A percentile compares a stretch with the other conserved stretches of the same genome.
Conservation (phyloP, 2,888 invertebrate species). For the Tetrapedia diversipes region DNA sequence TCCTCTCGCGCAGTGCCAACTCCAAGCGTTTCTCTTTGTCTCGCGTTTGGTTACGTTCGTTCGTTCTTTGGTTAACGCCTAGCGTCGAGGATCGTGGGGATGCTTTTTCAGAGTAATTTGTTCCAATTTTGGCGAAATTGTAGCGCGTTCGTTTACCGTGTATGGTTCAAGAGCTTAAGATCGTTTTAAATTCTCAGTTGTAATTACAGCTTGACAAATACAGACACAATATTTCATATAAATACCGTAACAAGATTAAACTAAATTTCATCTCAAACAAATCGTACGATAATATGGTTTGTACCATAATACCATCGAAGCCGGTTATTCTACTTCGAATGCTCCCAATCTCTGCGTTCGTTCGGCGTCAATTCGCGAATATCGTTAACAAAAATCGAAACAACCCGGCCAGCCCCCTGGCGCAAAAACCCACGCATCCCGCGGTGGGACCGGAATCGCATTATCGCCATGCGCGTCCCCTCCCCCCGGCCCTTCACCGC, state of each 20-base stretch:
- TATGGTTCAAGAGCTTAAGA: too few relatives aligned
- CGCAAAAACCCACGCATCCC: constrained; percentile 37
- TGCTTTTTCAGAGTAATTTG: constrained; percentile 21
- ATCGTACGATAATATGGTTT: too few relatives aligned
- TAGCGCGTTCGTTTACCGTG: too few relatives aligned
- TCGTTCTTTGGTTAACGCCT: not conserved
- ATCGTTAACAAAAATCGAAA: constrained; percentile 41
- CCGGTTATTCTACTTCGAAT: too few relatives aligned
- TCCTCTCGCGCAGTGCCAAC: constrained; percentile 8
- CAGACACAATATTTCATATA: too few relatives aligned
- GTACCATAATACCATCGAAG: too few relatives aligned
- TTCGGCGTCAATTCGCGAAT: constrained; percentile 31
- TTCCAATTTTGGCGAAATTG: not conserved
- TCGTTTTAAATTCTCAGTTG: too few relatives aligned
- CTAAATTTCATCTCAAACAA: too few relatives aligned
- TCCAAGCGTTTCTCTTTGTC: constrained; percentile 13
- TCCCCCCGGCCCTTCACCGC: constrained; percentile 7
- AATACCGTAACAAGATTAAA: too few relatives aligned
- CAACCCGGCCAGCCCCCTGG: not conserved
- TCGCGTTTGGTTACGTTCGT: not conserved
- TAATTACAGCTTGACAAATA: too few relatives aligned
- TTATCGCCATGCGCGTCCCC: constrained; percentile 46
- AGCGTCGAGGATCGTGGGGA: not conserved
- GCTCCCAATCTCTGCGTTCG: too few relatives aligned
- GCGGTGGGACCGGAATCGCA: constrained; percentile 57